Evolutionary conservation across 1,140 invertebrate genomes (phyloP), one percentile per base, ranked within the genome.

Genomic region (Charaxes varanes): DNA sequence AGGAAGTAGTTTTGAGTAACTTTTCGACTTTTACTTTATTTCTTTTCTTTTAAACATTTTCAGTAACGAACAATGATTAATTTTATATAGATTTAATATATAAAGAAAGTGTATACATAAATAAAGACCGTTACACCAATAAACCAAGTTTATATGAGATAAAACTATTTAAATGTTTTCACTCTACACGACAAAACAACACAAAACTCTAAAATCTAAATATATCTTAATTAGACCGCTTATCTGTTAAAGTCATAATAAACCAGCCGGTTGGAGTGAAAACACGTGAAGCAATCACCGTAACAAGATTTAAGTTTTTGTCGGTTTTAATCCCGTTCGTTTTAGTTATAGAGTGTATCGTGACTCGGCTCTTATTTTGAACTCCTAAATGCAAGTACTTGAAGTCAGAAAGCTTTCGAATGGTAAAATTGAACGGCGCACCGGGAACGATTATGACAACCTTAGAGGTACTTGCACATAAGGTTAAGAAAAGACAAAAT

Each of bases 351-450:
- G 16, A 41, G 15, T 32, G n/a, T n/a, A n/a, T n/a, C n/a, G n/a
- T n/a, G 30, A 41, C 38, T 41, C 12, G 28, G 14, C 38, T 32
- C 26, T 38, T 38, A 37, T 38, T 19, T 28, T 17, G 16, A 38
- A 19, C 7, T 13, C 5, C 21, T 38, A 19, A n/a, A 12, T 26
- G 7, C 3, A 18, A 28, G 7, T 37, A 17, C 6, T 24, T 11
- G 2, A 4, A 26, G 23, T 11, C 8, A 8, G 28, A 31, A 17
- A 31, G 28, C 28, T 31, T 18, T 31, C 28, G 28, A 31, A 31
- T 17, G 28, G n/a, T 16, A 31, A 31, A 31, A 18, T 31, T 18
- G 28, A 31, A 17, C 28, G 15, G 15, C 11, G 8, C 15, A 8
- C 15, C 10, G 11, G 3, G 26, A 14, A 28, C 26, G 28, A 31